Percentiles rank a stretch among this genome's conserved stretches.
phyloP scores from a whole-genome alignment of 2,113 vertebrate genomes.

The Zeus faber region DNA sequence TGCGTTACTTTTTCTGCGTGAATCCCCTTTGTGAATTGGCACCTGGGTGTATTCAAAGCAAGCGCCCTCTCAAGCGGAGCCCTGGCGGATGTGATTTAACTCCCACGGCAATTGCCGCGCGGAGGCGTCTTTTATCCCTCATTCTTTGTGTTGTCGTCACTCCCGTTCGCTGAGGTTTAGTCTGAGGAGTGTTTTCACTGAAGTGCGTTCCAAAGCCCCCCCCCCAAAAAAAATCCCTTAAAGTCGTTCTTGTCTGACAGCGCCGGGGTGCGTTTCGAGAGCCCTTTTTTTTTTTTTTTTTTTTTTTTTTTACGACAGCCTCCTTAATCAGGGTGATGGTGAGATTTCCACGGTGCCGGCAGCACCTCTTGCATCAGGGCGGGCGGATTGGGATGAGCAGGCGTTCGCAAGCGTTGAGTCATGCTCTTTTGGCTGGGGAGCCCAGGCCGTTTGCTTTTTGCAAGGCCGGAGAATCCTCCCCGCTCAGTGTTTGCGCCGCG shows the following conservation, averaged over 20 bases:
- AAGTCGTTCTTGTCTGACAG: too few species aligned
- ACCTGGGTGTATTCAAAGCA: too few species aligned
- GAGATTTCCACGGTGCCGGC: too few species aligned
- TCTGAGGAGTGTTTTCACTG: constrained; percentile 40
- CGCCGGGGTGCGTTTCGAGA: too few species aligned
- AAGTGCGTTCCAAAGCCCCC: constrained; percentile 32
- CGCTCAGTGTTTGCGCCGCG: constrained; percentile 2
- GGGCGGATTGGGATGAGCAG: constrained; percentile 12
- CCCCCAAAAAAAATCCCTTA: constrained; percentile 4
- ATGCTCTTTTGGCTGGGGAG: constrained; percentile 11
- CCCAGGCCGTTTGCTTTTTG: constrained; percentile 26
- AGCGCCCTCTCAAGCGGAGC: constrained; percentile 21
- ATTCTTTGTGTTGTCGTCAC: constrained; percentile 38
- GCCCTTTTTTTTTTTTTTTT: too few species aligned
- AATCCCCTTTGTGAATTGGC: too few species aligned
- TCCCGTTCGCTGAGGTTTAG: constrained; percentile 24
- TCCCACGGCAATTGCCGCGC: constrained; percentile 31
- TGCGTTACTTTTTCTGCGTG: too few species aligned
- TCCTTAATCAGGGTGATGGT: too few species aligned
- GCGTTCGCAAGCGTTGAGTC: constrained; percentile 8
- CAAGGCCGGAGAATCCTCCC: neutral
- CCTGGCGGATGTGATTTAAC: constrained; percentile 33
- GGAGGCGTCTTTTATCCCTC: constrained; percentile 33
- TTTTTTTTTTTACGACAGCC: too few species aligned
- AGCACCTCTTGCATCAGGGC: too few species aligned